Percentiles rank a stretch among this genome's conserved stretches.
Evolutionary conservation across 2,797 vertebrate species (phyloP).

Genomic region (Tragelaphus oryx): DNA sequence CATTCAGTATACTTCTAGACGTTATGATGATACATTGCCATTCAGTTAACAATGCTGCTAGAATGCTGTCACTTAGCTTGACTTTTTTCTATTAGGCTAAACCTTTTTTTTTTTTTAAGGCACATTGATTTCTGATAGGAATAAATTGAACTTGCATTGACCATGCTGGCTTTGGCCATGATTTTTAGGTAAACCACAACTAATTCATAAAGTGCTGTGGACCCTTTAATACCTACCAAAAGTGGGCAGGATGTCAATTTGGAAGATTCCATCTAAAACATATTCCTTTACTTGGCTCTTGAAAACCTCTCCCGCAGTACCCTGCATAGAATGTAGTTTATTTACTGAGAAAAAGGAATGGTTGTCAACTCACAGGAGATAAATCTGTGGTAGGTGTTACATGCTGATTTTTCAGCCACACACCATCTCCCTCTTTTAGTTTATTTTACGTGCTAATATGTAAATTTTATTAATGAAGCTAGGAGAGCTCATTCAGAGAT

Average conservation of each 20-base stretch:
- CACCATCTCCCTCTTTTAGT: slow-evolving; percentile 46
- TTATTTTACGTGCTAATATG: slow-evolving; percentile 66
- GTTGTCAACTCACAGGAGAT: slow-evolving; percentile 63
- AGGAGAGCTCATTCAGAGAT: slow-evolving; percentile 48
- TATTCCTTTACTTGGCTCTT: slow-evolving; percentile 52
- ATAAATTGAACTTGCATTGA: slow-evolving; percentile 35
- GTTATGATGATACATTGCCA: neutral
- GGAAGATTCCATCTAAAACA: slow-evolving; percentile 62
- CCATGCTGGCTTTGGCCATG: slow-evolving; percentile 33
- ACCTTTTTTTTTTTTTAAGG: neutral
- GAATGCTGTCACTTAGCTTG: slow-evolving; percentile 36
- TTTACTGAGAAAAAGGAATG: slow-evolving; percentile 68
- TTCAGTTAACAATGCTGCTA: neutral
- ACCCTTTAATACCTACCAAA: slow-evolving; percentile 60
- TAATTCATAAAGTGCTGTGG: slow-evolving; percentile 64
- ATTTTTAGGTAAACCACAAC: slow-evolving; percentile 60
- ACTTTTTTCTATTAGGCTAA: neutral
- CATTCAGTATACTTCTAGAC: neutral
- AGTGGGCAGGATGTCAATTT: slow-evolving; percentile 64
- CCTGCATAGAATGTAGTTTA: slow-evolving; percentile 54
- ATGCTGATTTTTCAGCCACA: slow-evolving; percentile 61
- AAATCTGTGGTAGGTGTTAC: slow-evolving; percentile 66
- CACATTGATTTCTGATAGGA: slow-evolving; percentile 32
- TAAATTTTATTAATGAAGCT: slow-evolving; percentile 68
- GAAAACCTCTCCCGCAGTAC: slow-evolving; percentile 15